These are phyloP conservation scores for Callaeas wilsoni DNA, from an alignment of 2,113 vertebrate genomes.

Conservation along the genomic window DNA sequence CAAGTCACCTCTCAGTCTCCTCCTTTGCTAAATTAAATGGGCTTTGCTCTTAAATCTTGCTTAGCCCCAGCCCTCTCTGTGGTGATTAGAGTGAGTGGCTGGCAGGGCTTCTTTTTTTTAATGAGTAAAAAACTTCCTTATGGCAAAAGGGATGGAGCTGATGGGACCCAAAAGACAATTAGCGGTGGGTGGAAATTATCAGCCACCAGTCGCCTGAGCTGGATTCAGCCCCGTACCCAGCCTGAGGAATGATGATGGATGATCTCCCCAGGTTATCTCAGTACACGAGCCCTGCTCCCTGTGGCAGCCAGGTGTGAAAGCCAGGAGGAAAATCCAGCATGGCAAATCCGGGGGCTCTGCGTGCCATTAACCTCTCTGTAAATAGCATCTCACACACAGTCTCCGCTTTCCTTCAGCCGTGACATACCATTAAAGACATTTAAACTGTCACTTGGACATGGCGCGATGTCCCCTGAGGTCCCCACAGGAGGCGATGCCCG, in stretches of 20 bases:
- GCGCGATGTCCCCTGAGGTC: not conserved
- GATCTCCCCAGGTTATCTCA: not conserved
- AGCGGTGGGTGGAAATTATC: not conserved
- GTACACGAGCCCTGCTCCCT: accelerated
- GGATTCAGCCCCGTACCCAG: not conserved
- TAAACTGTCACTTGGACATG: not conserved
- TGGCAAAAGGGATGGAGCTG: not conserved
- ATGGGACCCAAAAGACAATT: not conserved
- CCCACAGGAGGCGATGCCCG: not conserved
- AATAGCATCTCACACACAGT: not conserved
- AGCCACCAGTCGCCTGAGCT: accelerated
- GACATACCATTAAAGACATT: not conserved
- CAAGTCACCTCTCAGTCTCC: conserved; percentile 35
- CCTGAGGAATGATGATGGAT: not conserved
- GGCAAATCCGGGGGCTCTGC: not conserved
- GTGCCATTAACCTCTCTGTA: not conserved
- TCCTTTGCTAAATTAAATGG: not conserved
- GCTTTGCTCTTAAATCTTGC: not conserved
- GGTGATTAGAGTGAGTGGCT: not conserved
- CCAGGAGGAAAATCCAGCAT: not conserved
- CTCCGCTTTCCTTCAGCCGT: not conserved
- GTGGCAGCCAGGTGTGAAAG: not conserved
- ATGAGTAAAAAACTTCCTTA: not conserved
- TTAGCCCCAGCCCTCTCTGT: not conserved
- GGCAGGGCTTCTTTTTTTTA: not conserved